A percentile compares a stretch with the other conserved stretches of the same genome.
Evolutionary conservation across 2,113 vertebrate species (phyloP).

Genomic region (Microcebus griseorufus): DNA sequence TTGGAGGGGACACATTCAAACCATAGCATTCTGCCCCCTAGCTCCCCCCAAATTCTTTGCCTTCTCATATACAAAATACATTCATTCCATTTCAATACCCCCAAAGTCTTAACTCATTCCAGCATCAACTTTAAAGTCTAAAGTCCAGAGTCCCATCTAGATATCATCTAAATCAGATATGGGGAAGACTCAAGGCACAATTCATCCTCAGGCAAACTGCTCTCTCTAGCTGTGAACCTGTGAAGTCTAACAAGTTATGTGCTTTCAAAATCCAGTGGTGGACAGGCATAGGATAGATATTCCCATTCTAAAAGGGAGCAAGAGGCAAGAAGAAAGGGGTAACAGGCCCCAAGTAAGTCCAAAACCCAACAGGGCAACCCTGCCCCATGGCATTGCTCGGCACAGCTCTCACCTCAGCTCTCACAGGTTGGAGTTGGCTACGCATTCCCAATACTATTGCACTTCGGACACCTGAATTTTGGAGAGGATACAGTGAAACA

Average conservation of each 20-base stretch:
- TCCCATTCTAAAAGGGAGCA: neutral
- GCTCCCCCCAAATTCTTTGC: neutral
- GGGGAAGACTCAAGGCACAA: neutral
- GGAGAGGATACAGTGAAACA: neutral
- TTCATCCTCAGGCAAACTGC: neutral
- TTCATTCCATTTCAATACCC: neutral
- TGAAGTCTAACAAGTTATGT: neutral
- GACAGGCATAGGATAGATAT: neutral
- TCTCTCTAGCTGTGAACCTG: neutral
- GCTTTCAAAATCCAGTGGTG: neutral
- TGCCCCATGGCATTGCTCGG: neutral
- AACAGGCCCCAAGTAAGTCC: neutral
- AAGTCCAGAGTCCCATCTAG: neutral
- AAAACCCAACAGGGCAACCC: neutral
- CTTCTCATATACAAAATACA: neutral
- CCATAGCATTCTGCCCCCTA: neutral
- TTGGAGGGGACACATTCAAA: neutral
- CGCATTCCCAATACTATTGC: neutral
- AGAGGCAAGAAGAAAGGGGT: neutral
- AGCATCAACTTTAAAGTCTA: neutral
- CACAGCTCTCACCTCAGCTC: neutral
- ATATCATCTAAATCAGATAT: neutral
- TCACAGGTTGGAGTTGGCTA: neutral
- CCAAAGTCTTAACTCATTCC: neutral
- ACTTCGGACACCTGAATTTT: neutral